A percentile compares a stretch with the other conserved stretches of the same genome.
These are phyloP conservation scores for Enoplosus armatus DNA, from an alignment of 2,797 vertebrate species.

Conservation along the genomic window DNA sequence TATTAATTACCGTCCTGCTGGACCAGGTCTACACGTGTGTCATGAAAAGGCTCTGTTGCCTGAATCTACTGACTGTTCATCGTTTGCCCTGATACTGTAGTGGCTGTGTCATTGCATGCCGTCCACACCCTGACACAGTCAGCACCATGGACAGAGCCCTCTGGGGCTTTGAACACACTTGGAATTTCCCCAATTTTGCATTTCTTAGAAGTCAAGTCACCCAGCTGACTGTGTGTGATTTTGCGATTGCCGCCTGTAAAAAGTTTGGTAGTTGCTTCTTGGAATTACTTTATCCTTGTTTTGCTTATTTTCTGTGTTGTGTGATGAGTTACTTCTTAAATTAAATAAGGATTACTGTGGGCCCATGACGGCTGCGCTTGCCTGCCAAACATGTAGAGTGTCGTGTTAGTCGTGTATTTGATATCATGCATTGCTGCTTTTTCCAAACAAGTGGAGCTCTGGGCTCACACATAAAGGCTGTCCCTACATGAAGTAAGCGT, in stretches of 20 bases:
- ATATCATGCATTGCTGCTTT: background rate
- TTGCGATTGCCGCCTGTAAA: too few relatives aligned
- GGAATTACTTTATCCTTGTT: background rate
- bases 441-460: background rate
- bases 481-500: too few relatives aligned
- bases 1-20: background rate
- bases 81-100: constrained; percentile 9
- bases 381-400: background rate
- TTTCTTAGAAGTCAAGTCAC: background rate
- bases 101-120: background rate
- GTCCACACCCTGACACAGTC: constrained; percentile 26
- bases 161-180: background rate
- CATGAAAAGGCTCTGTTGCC: background rate
- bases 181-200: constrained; percentile 22
- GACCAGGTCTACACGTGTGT: background rate
- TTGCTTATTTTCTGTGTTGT: background rate
- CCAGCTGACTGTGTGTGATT: background rate
- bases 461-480: background rate
- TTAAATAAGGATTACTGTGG: background rate
- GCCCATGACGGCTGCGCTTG: background rate
- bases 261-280: background rate
- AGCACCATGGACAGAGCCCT: constrained; percentile 44
- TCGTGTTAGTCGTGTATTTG: background rate
- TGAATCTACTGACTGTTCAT: background rate
- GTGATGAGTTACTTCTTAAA: background rate